phyloP scores from a whole-genome alignment of 2,888 invertebrate genomes.

The Oligia fasciuncula region DNA sequence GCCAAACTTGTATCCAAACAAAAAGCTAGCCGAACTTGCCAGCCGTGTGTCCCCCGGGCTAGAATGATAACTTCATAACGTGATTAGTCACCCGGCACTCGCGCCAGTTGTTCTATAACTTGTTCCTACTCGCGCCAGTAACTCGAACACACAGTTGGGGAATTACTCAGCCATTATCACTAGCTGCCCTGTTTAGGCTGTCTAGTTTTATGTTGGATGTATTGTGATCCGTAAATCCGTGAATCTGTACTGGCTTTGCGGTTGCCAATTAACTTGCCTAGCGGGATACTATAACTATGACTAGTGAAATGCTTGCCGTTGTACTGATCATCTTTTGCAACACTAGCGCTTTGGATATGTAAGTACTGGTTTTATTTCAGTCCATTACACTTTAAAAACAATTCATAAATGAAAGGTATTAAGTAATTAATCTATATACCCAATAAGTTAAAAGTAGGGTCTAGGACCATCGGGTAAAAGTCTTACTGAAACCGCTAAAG shows the following conservation, averaged over 20 bases:
- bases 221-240: conserved; percentile 33
- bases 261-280: conserved; percentile 22
- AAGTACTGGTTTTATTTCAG: background rate
- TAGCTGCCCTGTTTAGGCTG: conserved; percentile 33
- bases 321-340: background rate
- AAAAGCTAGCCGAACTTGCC: conserved; percentile 29
- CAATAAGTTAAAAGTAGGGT: background rate
- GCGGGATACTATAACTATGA: conserved; percentile 13
- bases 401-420: too few relatives aligned
- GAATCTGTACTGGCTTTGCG: conserved; percentile 13
- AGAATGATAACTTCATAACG: conserved; percentile 67
- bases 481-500: background rate
- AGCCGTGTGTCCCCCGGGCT: conserved; percentile 51
- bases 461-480: background rate
- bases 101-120: conserved; percentile 58
- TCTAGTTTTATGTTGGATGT: conserved; percentile 15
- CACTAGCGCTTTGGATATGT: too few relatives aligned
- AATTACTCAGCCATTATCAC: conserved; percentile 54
- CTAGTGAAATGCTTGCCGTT: background rate
- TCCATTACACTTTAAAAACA: background rate
- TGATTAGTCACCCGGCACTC: conserved; percentile 60
- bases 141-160: conserved; percentile 46
- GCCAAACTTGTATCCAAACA: conserved; percentile 42
- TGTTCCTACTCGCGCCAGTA: conserved; percentile 56
- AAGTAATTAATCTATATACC: too few relatives aligned